Percentiles rank a stretch among this genome's conserved stretches.
Evolutionary conservation across 2,888 invertebrate genomes (phyloP).

Genomic region (Labia minor): DNA sequence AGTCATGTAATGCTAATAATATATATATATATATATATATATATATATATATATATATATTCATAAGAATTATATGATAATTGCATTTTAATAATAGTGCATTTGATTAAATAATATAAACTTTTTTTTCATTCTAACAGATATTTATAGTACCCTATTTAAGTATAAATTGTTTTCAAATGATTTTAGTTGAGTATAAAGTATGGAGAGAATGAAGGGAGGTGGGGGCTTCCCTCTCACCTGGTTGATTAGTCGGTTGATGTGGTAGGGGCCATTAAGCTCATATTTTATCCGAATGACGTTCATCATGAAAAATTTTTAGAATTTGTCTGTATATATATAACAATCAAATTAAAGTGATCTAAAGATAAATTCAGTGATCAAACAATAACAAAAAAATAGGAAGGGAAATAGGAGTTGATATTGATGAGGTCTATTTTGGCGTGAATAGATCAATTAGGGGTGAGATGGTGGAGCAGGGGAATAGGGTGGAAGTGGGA

Average conservation of each 20-base stretch:
- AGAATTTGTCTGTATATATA: neutral
- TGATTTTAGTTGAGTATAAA: neutral
- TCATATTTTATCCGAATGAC: neutral
- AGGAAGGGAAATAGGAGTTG: too few species aligned
- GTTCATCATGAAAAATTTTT: neutral
- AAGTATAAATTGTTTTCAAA: neutral
- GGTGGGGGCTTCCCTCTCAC: too few species aligned
- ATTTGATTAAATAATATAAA: neutral
- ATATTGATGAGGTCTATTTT: constrained; percentile 13
- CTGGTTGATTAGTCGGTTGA: too few species aligned
- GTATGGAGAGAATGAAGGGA: too few species aligned
- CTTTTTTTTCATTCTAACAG: neutral
- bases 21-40: too few species aligned
- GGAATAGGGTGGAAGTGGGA: too few species aligned
- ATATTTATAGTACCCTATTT: neutral
- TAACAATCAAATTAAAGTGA: constrained; percentile 4
- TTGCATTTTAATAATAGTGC: too few species aligned
- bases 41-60: too few species aligned
- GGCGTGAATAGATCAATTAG: neutral
- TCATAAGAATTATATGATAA: too few species aligned
- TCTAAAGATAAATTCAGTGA: neutral
- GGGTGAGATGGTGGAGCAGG: too few species aligned
- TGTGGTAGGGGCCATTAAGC: neutral
- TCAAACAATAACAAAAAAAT: neutral
- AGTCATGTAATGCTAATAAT: too few species aligned